Evolutionary conservation across 2,797 vertebrate genomes (phyloP).

Genomic region (Galagoides demidoff): DNA sequence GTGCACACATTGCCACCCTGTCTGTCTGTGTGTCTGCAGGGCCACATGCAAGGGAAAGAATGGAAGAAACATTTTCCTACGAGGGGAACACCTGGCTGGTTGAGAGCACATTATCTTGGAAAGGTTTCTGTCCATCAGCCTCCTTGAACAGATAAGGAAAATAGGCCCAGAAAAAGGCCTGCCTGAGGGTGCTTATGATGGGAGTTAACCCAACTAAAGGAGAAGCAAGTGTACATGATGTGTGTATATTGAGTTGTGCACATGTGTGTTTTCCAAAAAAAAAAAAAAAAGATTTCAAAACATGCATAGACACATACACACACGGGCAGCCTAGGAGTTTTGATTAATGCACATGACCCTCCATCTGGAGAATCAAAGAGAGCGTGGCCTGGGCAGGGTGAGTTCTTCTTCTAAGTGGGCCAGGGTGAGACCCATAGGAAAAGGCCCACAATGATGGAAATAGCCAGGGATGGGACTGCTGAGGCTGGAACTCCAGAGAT

Average conservation of each 20-base stretch:
- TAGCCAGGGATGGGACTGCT: too few relatives aligned
- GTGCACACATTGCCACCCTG: too few relatives aligned
- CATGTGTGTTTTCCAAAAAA: not conserved
- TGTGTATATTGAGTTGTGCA: not conserved
- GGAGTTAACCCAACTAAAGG: not conserved
- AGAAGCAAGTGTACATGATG: not conserved
- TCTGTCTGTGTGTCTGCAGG: fast-evolving
- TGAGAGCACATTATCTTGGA: not conserved
- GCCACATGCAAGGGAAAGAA: not conserved
- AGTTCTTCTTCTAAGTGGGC: not conserved
- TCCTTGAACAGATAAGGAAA: not conserved
- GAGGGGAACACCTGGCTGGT: not conserved
- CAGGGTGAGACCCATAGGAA: not conserved
- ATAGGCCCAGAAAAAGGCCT: not conserved
- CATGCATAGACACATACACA: not conserved
- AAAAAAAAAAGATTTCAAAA: not conserved
- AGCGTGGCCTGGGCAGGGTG: not conserved
- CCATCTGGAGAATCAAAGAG: not conserved
- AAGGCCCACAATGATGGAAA: fast-evolving
- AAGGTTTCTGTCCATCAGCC: not conserved
- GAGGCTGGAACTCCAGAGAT: not conserved
- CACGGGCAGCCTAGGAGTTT: not conserved
- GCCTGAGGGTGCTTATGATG: not conserved
- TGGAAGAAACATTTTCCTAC: not conserved
- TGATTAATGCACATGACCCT: not conserved